Base-by-base conservation (phyloP, 1,140 invertebrate species). In the Nomia melanderi region DNA sequence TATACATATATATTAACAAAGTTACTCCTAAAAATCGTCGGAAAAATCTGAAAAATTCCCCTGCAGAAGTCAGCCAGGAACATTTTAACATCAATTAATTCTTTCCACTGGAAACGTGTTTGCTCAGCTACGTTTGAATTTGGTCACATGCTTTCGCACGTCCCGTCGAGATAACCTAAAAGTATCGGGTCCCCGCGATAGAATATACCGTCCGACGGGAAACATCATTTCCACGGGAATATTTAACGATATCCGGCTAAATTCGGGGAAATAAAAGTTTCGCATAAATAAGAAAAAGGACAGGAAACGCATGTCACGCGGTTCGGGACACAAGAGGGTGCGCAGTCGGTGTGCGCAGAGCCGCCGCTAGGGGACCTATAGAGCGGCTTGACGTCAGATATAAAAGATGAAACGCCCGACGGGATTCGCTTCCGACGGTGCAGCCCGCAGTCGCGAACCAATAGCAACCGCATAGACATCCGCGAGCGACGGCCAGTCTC, bases 341-440 rank as follows among this genome's bases (percentile, higher is more conserved):
- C 77, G 65, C 65, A 11, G 2, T 1, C 12, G 11, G 2, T n/a
- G 8, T 82, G 79, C 75, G 79, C 63, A 39, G 5, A 17, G 9
- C 1, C 7, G 12, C 27, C n/a, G 9, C 0, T 20, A 9, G 25
- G 29, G 54, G 27, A 36, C 69, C 67, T 80, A 83, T 84, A 53
- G 47, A 14, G 31, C 0, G 0, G 20, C 47, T 69, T 89, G 82
- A 88, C 88, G 87, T 86, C 86, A 84, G 17, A 29, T 33, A 62
- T 27, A 50, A 54, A 59, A 64, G 56, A 86, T 89, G 70, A 86
- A 74, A 91, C 80, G 77, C 44, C 33, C 0, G 0, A 41, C 50
- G 0, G 53, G 73, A 91, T 91, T 91, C 70, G 90, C 72, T 75
- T 54, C 44, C 50, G 33, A 27, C 53, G 57, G 25, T 54, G 54